Percentiles rank a stretch among this genome's conserved stretches.
Evolutionary conservation across 1,140 invertebrate genomes (phyloP).

Genomic region (Eueides isabella): DNA sequence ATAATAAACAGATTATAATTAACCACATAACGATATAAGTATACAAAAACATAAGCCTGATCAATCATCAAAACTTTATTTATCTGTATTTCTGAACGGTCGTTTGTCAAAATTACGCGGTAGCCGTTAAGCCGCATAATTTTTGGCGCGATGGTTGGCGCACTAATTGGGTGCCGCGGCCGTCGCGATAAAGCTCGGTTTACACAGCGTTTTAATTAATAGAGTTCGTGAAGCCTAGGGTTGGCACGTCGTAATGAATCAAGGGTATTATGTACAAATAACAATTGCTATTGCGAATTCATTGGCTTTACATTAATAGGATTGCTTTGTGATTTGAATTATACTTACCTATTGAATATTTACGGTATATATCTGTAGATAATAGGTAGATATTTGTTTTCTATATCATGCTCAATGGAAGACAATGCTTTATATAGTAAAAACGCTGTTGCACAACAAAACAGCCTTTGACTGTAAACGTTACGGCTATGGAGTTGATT

Average conservation of each 20-base stretch:
- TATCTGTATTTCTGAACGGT: conserved; percentile 60
- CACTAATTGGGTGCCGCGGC: conserved; percentile 73
- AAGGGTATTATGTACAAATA: conserved; percentile 31
- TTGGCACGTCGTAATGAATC: conserved; percentile 44
- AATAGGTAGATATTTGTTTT: background rate
- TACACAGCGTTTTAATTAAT: conserved; percentile 80
- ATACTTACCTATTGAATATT: background rate
- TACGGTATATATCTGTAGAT: background rate
- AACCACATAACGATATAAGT: background rate
- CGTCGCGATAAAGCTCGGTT: conserved; percentile 76
- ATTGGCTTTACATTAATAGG: conserved; percentile 16
- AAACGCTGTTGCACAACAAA: too few species aligned
- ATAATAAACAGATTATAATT: background rate
- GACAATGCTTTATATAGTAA: too few species aligned
- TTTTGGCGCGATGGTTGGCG: conserved; percentile 67
- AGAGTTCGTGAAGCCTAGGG: conserved; percentile 65
- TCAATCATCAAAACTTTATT: conserved; percentile 47
- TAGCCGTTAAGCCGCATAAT: conserved; percentile 75
- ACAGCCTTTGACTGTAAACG: too few species aligned
- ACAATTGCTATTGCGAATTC: conserved; percentile 22
- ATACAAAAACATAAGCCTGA: background rate
- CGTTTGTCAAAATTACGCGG: conserved; percentile 75
- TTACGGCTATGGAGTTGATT: too few species aligned
- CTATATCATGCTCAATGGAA: background rate
- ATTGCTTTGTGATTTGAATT: conserved; percentile 13